phyloP scores from a whole-genome alignment of 2,797 vertebrate species.

The Brachymystax lenok region DNA sequence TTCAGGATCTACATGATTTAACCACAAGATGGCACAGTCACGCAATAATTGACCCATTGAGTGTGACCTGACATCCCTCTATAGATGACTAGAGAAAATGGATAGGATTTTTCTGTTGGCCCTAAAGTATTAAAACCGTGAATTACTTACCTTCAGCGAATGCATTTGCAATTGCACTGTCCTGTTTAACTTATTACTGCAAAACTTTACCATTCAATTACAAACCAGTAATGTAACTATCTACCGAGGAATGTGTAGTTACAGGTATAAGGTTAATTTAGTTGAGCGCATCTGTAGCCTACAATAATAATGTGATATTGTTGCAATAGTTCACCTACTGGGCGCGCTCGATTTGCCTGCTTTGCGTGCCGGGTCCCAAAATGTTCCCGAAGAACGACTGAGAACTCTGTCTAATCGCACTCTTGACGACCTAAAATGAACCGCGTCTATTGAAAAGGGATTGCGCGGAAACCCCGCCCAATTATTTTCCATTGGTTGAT shows the following conservation, averaged over 20 bases:
- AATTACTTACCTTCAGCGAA: neutral
- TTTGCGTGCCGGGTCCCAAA: no score
- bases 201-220: no score
- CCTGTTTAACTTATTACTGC: no score
- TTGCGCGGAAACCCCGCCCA: slow-evolving; percentile 45
- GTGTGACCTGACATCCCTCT: neutral
- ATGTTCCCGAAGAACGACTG: no score
- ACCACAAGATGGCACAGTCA: slow-evolving; percentile 72
- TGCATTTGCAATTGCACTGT: neutral
- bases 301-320: no score
- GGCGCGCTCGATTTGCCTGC: no score
- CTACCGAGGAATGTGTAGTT: no score
- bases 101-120: no score
- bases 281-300: no score
- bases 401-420: neutral
- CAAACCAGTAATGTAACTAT: no score
- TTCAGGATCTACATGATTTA: neutral
- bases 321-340: no score
- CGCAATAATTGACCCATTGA: slow-evolving; percentile 56
- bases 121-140: neutral
- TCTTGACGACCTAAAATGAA: slow-evolving; percentile 26
- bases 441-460: slow-evolving; percentile 19
- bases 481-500: slow-evolving; percentile 38
- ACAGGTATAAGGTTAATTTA: no score
- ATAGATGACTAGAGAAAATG: neutral